Percentiles rank a stretch among this genome's conserved stretches.
These are phyloP conservation scores for Neosilurus mollespiculum DNA, from an alignment of 2,797 vertebrate species.

Conservation along the genomic window DNA sequence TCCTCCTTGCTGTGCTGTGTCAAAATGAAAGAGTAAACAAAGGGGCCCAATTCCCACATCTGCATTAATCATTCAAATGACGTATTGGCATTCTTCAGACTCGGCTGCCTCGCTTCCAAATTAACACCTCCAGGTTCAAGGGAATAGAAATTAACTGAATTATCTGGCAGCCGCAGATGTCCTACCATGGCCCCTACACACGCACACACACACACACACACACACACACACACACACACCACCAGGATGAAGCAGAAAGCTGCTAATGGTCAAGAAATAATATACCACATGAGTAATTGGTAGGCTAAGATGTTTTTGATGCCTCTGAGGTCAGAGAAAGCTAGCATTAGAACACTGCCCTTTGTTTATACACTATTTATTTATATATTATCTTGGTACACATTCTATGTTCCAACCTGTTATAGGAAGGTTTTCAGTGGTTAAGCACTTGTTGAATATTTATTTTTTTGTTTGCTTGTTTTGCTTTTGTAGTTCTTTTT, in stretches of 20 bases:
- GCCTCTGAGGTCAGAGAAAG: slow-evolving; percentile 46
- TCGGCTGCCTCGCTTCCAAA: slow-evolving; percentile 89
- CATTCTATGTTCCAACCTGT: neutral
- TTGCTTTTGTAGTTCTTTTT: slow-evolving; percentile 27
- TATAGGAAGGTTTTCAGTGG: neutral
- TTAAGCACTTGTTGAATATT: neutral
- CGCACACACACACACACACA: slow-evolving; percentile 33
- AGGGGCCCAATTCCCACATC: slow-evolving; percentile 86
- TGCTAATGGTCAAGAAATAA: slow-evolving; percentile 88
- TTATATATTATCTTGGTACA: slow-evolving; percentile 11
- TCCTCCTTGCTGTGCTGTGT: slow-evolving; percentile 78
- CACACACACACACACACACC: slow-evolving; percentile 56
- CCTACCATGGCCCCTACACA: slow-evolving; percentile 77
- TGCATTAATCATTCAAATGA: slow-evolving; percentile 95
- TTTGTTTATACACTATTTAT: slow-evolving; percentile 1
- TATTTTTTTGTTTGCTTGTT: slow-evolving; percentile 43
- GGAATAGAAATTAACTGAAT: slow-evolving; percentile 94
- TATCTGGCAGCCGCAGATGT: slow-evolving; percentile 93
- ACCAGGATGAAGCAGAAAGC: slow-evolving; percentile 82
- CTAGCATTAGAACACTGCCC: neutral
- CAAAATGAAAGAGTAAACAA: slow-evolving; percentile 92
- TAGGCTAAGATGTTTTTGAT: slow-evolving; percentile 60
- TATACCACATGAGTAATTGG: slow-evolving; percentile 76
- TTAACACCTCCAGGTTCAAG: slow-evolving; percentile 95
- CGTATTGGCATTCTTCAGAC: slow-evolving; percentile 92